phyloP scores from a whole-genome alignment of 2,797 vertebrate species.

The Sebastes vulpes region DNA sequence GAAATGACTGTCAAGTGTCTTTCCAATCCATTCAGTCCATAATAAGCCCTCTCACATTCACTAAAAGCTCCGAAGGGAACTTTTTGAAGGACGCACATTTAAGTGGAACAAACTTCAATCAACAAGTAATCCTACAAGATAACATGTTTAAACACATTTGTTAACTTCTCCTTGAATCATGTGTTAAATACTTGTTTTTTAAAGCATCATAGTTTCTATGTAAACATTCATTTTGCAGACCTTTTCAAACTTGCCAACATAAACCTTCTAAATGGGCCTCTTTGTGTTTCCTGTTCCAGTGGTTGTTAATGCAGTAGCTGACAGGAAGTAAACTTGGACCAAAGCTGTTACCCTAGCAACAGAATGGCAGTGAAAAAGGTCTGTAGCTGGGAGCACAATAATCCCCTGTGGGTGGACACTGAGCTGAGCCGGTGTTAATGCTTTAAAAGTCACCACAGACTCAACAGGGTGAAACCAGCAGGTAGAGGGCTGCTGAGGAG shows the following conservation, averaged over 20 bases:
- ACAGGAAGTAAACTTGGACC: too few relatives aligned
- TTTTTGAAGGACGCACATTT: slow-evolving; percentile 11
- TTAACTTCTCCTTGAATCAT: background rate
- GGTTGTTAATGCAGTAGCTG: too few relatives aligned
- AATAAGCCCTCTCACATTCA: slow-evolving; percentile 39
- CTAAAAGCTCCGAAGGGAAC: slow-evolving; percentile 9
- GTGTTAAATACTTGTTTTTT: background rate
- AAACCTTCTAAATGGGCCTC: too few relatives aligned
- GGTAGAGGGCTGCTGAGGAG: background rate
- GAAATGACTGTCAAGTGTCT: slow-evolving; percentile 30
- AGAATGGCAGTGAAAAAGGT: too few relatives aligned
- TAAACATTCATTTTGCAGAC: too few relatives aligned
- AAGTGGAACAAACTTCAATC: background rate
- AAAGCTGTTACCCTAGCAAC: too few relatives aligned
- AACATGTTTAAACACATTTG: background rate
- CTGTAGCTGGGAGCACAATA: background rate
- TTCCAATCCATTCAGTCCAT: slow-evolving; percentile 31
- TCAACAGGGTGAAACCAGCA: background rate
- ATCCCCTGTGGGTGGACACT: background rate
- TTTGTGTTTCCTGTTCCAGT: too few relatives aligned
- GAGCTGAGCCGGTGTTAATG: slow-evolving; percentile 7
- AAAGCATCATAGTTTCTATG: background rate
- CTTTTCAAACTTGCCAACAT: too few relatives aligned
- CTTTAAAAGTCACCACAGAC: background rate
- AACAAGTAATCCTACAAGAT: background rate